phyloP scores from a whole-genome alignment of 2,113 vertebrate genomes.

The Catharus bicknelli region DNA sequence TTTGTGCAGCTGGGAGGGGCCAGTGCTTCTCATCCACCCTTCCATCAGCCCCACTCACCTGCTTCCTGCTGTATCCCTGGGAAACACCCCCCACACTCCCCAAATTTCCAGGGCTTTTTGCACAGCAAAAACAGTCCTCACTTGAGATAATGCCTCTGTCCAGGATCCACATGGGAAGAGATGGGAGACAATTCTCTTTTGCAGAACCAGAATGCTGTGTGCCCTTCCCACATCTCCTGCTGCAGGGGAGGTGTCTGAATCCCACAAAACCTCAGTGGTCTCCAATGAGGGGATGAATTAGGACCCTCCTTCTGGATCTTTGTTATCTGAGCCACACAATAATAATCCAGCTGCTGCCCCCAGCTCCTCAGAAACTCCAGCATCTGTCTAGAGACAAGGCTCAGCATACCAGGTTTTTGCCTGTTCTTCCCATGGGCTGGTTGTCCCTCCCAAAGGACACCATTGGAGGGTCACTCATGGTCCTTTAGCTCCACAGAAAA shows the following conservation, averaged over 20 bases:
- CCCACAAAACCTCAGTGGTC: not conserved
- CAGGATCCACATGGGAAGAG: not conserved
- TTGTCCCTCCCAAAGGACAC: not conserved
- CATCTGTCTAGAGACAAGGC: not conserved
- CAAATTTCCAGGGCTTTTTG: not conserved
- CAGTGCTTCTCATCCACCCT: not conserved
- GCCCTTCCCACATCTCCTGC: not conserved
- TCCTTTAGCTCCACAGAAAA: not conserved
- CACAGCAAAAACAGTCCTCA: not conserved
- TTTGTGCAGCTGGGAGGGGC: not conserved
- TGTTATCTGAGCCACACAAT: not conserved
- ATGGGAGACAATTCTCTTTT: not conserved
- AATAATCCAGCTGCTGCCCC: not conserved
- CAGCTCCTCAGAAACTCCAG: not conserved
- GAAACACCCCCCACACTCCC: not conserved
- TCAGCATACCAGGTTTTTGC: not conserved
- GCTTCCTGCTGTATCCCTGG: not conserved
- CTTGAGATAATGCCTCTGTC: not conserved
- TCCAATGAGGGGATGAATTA: not conserved
- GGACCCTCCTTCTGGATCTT: not conserved
- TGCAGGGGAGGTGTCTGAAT: not conserved
- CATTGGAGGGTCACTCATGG: not conserved
- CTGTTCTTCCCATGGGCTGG: not conserved
- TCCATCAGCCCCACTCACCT: not conserved
- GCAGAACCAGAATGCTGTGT: not conserved